Evolutionary conservation across 2,113 vertebrate species (phyloP).

Genomic region (Atlantisia rogersi): DNA sequence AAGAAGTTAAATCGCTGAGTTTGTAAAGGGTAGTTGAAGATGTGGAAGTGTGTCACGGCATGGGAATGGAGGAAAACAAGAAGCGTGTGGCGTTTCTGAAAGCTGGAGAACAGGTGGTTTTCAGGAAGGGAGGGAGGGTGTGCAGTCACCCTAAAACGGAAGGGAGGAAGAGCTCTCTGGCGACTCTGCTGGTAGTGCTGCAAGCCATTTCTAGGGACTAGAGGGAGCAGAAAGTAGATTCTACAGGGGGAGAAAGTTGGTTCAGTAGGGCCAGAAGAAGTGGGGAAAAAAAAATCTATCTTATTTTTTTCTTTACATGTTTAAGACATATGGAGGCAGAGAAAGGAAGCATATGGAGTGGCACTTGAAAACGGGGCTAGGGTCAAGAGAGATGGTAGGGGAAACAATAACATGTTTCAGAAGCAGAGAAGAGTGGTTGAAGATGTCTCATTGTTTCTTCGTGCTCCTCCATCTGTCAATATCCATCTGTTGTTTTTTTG

Average conservation of each 20-base stretch:
- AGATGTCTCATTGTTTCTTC: constrained; percentile 67
- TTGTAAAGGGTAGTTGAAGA: not conserved
- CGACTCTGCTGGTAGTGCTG: not conserved
- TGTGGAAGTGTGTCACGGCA: constrained; percentile 43
- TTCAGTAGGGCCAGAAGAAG: not conserved
- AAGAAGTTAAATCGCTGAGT: constrained; percentile 34
- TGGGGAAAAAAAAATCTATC: no score
- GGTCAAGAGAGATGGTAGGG: constrained; percentile 55
- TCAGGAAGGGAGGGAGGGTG: constrained; percentile 42
- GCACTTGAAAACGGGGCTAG: constrained; percentile 26
- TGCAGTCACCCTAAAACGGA: not conserved
- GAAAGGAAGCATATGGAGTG: constrained; percentile 59
- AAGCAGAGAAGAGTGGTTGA: constrained; percentile 26
- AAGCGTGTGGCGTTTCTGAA: not conserved
- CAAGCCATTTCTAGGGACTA: not conserved
- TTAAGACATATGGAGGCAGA: constrained; percentile 53
- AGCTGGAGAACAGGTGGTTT: constrained; percentile 53
- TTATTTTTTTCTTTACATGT: not conserved
- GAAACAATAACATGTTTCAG: constrained; percentile 66
- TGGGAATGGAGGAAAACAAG: constrained; percentile 53
- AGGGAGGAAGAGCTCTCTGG: not conserved
- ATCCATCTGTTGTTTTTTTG: constrained; percentile 68
- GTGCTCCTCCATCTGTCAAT: constrained; percentile 64
- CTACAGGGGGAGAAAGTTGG: not conserved
- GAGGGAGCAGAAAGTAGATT: not conserved